Conservation (phyloP, 2,797 vertebrate genomes). For the Danio kyathit region DNA sequence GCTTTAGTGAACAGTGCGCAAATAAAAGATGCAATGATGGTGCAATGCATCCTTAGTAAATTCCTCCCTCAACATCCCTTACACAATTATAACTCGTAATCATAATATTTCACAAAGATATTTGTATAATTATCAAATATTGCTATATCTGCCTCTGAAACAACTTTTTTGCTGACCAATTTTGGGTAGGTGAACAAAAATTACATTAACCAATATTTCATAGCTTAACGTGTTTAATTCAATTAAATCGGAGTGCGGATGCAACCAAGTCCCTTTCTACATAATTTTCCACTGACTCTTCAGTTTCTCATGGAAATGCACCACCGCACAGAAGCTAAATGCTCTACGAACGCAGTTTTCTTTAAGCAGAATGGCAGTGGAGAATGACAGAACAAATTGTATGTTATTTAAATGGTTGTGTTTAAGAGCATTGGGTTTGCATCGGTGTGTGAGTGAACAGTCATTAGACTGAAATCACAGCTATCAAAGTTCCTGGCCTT, state of each 20-base stretch:
- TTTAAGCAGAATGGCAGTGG: not conserved
- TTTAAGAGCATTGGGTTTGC: conserved; percentile 4
- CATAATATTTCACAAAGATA: not conserved
- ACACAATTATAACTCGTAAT: conserved; percentile 4
- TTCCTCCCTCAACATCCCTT: not conserved
- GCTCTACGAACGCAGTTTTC: not conserved
- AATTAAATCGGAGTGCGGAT: not conserved
- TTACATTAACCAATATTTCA: not conserved
- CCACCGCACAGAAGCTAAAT: not conserved
- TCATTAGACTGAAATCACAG: conserved; percentile 20
- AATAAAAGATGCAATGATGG: not conserved
- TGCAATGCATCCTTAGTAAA: not conserved
- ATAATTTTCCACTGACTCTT: not conserved
- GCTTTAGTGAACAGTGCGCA: conserved; percentile 5
- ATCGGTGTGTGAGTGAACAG: conserved; percentile 2
- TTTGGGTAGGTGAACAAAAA: not conserved
- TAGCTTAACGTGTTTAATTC: not conserved
- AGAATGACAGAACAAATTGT: conserved; percentile 14
- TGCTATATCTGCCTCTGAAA: not conserved
- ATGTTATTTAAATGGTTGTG: conserved; percentile 14
- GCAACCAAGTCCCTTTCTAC: not conserved
- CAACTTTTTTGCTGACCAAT: not conserved
- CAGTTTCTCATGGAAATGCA: not conserved
- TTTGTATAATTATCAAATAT: conserved; percentile 9
- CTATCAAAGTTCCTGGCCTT: conserved; percentile 23